Conservation (phyloP, 2,888 invertebrate species). For the Pardosa pseudoannulata region DNA sequence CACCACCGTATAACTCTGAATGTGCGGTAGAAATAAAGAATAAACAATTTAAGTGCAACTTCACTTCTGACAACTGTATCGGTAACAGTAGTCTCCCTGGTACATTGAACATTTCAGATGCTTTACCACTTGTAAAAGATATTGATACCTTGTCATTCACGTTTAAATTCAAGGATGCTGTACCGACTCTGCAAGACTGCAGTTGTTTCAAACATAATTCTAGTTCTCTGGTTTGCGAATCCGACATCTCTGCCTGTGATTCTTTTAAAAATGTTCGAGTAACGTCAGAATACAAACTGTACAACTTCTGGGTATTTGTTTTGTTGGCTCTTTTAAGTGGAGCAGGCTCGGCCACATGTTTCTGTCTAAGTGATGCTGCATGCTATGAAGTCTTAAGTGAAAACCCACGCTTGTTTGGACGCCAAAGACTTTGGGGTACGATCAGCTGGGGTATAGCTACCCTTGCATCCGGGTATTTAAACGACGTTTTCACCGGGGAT, state of each 20-base stretch:
- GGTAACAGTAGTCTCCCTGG: not conserved
- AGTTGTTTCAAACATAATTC: not conserved
- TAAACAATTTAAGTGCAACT: not conserved
- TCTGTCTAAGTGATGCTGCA: conserved; percentile 92
- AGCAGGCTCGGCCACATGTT: conserved; percentile 90
- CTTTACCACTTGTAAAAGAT: not conserved
- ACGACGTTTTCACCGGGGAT: conserved; percentile 80
- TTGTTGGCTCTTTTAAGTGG: conserved; percentile 86
- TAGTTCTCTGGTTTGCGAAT: not conserved
- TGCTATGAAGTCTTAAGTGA: conserved; percentile 87
- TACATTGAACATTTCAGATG: not conserved
- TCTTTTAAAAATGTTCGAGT: not conserved
- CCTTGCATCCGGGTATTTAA: conserved; percentile 85
- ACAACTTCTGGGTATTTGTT: conserved; percentile 88
- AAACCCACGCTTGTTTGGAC: conserved; percentile 80
- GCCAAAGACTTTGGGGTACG: conserved; percentile 91
- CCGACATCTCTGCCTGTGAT: not conserved
- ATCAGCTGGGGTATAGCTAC: conserved; percentile 91
- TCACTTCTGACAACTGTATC: not conserved
- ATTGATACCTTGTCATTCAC: no score
- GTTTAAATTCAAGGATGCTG: no score
- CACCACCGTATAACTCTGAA: not conserved
- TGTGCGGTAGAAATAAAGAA: not conserved
- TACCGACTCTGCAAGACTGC: not conserved
- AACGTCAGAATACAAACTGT: conserved; percentile 32